A percentile compares a stretch with the other conserved stretches of the same genome.
phyloP scores from a whole-genome alignment of 2,113 vertebrate species.

The Alosa alosa region DNA sequence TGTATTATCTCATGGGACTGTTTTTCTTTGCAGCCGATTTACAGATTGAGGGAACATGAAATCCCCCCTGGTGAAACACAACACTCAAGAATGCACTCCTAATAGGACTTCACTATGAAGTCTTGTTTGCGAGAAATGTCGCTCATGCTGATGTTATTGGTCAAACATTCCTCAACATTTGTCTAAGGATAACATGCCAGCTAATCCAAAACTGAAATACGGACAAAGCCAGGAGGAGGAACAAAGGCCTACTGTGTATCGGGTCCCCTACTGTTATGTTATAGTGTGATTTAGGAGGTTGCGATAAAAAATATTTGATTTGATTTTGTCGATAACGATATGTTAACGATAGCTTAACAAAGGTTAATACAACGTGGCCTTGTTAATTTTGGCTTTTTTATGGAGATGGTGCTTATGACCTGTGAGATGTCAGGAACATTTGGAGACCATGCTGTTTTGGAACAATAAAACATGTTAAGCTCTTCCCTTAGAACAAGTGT shows the following conservation, averaged over 20 bases:
- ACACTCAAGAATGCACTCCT: neutral
- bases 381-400: too few relatives aligned
- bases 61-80: neutral
- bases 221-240: neutral
- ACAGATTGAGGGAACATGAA: neutral
- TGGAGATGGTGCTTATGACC: too few relatives aligned
- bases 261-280: neutral
- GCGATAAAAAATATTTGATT: too few relatives aligned
- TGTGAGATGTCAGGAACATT: too few relatives aligned
- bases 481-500: too few relatives aligned
- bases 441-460: too few relatives aligned
- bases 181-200: neutral
- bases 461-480: too few relatives aligned
- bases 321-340: too few relatives aligned
- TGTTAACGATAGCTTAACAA: too few relatives aligned
- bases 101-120: neutral
- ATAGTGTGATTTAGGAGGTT: neutral
- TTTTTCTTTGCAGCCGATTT: neutral
- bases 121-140: neutral
- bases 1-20: neutral
- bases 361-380: too few relatives aligned
- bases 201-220: neutral
- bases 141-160: slow-evolving; percentile 9
- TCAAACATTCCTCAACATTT: slow-evolving; percentile 17
- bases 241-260: neutral